phyloP scores from a whole-genome alignment of 2,113 vertebrate genomes.

The Sorex fumeus region DNA sequence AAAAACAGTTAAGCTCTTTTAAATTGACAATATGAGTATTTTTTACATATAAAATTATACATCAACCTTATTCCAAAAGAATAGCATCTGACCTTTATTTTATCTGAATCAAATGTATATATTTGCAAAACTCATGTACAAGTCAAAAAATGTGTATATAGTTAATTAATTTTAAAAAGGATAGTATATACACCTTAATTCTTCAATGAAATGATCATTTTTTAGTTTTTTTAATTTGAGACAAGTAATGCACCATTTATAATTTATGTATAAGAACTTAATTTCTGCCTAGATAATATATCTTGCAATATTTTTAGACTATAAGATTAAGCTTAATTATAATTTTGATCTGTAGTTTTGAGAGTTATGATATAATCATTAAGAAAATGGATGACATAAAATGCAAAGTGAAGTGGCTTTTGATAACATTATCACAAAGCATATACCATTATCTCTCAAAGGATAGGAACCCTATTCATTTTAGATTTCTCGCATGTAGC shows the following conservation, averaged over 20 bases:
- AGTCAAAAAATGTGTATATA: neutral
- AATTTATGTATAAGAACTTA: neutral
- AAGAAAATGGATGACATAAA: slow-evolving; percentile 40
- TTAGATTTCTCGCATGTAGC: slow-evolving; percentile 37
- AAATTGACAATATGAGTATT: slow-evolving; percentile 50
- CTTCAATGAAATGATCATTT: neutral
- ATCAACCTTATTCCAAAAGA: slow-evolving; percentile 53
- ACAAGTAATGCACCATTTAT: neutral
- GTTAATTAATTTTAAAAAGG: neutral
- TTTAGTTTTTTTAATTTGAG: neutral
- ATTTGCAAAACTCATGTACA: slow-evolving; percentile 32
- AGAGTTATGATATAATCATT: slow-evolving; percentile 45
- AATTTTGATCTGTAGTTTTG: slow-evolving; percentile 30
- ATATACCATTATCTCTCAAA: neutral
- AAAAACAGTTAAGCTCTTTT: slow-evolving; percentile 70
- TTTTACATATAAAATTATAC: slow-evolving; percentile 22
- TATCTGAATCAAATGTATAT: neutral
- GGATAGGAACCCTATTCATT: neutral
- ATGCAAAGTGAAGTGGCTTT: slow-evolving; percentile 40
- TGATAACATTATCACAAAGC: neutral
- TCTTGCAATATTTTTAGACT: neutral
- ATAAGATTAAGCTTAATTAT: neutral
- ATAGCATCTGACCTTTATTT: slow-evolving; percentile 34
- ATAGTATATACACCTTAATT: neutral
- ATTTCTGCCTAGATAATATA: neutral